Percentiles rank a stretch among this genome's conserved stretches.
Conservation (phyloP, 2,797 vertebrate genomes). For the Molothrus aeneus region DNA sequence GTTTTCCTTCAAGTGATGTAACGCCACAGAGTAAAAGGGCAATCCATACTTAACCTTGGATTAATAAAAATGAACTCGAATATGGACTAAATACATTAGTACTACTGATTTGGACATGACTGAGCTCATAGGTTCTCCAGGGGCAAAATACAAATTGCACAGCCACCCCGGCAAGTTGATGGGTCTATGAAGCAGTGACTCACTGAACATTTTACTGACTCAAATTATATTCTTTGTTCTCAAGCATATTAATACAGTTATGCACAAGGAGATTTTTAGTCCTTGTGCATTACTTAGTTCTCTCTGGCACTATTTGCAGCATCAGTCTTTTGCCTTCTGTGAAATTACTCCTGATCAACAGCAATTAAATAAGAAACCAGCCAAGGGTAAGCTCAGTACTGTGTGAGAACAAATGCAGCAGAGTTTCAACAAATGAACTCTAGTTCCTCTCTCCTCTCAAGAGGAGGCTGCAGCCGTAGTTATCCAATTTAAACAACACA, state of each 20-base stretch:
- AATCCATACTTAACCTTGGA: neutral
- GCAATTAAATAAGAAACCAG: neutral
- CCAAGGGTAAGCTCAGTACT: neutral
- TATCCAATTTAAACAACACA: neutral
- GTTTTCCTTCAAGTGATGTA: neutral
- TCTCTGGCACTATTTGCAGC: neutral
- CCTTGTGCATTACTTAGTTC: neutral
- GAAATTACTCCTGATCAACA: neutral
- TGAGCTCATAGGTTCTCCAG: neutral
- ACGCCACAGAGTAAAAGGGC: neutral
- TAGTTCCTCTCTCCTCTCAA: neutral
- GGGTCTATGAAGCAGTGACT: neutral
- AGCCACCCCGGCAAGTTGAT: neutral
- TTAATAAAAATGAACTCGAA: neutral
- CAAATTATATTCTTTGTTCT: neutral
- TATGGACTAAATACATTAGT: neutral
- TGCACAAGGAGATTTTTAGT: neutral
- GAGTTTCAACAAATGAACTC: neutral
- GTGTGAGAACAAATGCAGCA: neutral
- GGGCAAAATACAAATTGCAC: neutral
- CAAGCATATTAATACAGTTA: neutral
- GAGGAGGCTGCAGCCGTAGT: neutral
- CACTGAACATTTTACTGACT: neutral
- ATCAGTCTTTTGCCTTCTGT: neutral
- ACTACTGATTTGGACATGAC: neutral